Evolutionary conservation across 2,888 invertebrate species (phyloP), one percentile per base, ranked within the genome.

Genomic region (Deilephila porcellus): DNA sequence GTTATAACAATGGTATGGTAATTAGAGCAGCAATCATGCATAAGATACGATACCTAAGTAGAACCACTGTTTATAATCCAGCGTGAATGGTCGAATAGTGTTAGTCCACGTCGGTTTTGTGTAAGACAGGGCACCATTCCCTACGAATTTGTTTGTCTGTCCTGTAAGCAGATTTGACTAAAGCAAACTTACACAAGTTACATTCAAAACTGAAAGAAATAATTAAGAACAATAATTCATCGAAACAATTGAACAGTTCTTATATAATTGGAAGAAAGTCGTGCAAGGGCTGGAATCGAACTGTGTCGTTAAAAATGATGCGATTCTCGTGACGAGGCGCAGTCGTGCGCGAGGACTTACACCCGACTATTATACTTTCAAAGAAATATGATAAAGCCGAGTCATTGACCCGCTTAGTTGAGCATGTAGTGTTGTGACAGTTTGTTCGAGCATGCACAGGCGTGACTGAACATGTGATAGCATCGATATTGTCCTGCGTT

Each of bases 251-350:
- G 25, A 45, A 7, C 4, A 20, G 53, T 37, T 59, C 67, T 20
- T 62, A 37, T 37, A 72, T 25, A 25, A 25, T 25, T 25, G 59
- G 2, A 17, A 64, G 17, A 64, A 37, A 67, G 34, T 64, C 63
- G 63, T 72, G 56, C 56, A 14, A 59, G 25, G 72, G 72, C 14
- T 59, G 34, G 59, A 32, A 67, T 67, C 52, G 67, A 56, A 72
- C 64, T 59, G 67, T 45, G 67, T 72, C 60, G 64, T 74, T 77
- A 71, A 74, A 73, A 75, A 74, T 76, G 73, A 78, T 74, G 71
- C 67, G 72, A 62, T 74, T 64, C 74, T 77, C 78, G 79, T 78
- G 76, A 77, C 71, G 64, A 71, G 60, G 45, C n/a, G 45, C 20
- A 70, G 72, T 77, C 77, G 78, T 75, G 76, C 71, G 53, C 59